Conservation (phyloP, 1,140 invertebrate genomes). For the Drosophila pectinifera region DNA sequence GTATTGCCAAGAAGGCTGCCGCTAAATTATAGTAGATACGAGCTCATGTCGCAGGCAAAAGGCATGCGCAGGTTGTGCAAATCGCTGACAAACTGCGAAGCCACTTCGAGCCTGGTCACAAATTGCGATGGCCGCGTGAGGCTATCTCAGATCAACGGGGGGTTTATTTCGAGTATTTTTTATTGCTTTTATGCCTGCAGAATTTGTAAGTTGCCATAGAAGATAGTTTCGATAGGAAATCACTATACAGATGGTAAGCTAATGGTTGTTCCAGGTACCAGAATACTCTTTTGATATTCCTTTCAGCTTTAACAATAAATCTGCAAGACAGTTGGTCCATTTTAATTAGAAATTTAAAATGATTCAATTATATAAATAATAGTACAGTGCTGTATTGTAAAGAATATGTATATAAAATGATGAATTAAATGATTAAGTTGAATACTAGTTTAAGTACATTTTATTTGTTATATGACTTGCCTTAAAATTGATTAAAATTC, state of each 20-base stretch:
- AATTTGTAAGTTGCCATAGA: neutral
- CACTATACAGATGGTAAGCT: neutral
- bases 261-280: neutral
- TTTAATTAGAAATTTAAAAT: too few species aligned
- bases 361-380: too few species aligned
- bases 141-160: constrained; percentile 14
- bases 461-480: too few species aligned
- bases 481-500: too few species aligned
- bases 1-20: constrained; percentile 57
- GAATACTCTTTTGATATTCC: neutral
- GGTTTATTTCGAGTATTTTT: neutral
- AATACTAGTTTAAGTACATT: too few species aligned
- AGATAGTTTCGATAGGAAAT: neutral
- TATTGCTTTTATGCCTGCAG: constrained; percentile 1
- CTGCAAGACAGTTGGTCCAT: too few species aligned
- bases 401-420: too few species aligned
- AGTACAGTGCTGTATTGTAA: neutral
- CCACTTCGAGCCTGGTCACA: constrained; percentile 33
- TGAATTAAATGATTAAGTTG: too few species aligned
- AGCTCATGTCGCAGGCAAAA: constrained; percentile 49
- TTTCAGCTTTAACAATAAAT: neutral
- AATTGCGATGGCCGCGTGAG: constrained; percentile 41
- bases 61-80: constrained; percentile 77
- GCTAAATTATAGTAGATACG: constrained; percentile 73
- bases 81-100: constrained; percentile 78